phyloP scores from a whole-genome alignment of 2,113 vertebrate species.

The Vicugna pacos region DNA sequence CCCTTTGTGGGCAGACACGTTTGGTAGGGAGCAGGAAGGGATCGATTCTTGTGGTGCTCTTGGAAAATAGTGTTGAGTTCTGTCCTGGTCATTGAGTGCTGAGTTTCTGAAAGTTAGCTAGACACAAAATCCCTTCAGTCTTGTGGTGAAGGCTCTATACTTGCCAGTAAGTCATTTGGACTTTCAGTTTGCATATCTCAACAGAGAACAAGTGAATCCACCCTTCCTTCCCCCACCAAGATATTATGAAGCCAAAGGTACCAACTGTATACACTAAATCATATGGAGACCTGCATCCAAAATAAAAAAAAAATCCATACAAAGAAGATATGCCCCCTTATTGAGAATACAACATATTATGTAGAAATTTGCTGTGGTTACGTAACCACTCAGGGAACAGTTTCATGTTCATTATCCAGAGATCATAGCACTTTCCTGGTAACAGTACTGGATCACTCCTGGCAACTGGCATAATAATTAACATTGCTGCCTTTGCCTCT shows the following conservation, averaged over 20 bases:
- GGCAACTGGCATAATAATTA: neutral
- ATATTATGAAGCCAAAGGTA: neutral
- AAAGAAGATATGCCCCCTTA: neutral
- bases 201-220: neutral
- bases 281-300: neutral
- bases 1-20: neutral
- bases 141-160: too few relatives aligned
- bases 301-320: neutral
- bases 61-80: neutral
- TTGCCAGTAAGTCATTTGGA: neutral
- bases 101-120: neutral
- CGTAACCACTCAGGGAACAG: neutral
- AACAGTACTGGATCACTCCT: neutral
- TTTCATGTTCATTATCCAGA: too few relatives aligned
- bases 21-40: neutral
- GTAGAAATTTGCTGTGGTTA: neutral
- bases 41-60: neutral
- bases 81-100: neutral
- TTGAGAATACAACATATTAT: rapidly evolving
- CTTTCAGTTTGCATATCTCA: neutral
- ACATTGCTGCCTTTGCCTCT: neutral
- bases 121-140: neutral
- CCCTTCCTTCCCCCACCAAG: neutral
- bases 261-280: neutral
- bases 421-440: neutral